phyloP scores from a whole-genome alignment of 2,888 invertebrate species.

The Hirtodrosophila alboralis region DNA sequence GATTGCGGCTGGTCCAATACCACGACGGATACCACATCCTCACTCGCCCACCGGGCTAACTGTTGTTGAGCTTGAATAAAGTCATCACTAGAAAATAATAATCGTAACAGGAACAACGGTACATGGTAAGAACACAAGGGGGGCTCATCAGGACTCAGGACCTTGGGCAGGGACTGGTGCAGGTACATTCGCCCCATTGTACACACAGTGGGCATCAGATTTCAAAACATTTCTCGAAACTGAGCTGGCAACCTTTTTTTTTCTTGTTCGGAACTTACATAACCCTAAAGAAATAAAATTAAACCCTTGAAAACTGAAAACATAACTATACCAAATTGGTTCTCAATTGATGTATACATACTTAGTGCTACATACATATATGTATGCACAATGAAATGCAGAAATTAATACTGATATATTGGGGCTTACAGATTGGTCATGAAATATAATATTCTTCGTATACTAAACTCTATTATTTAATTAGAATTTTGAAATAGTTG shows the following conservation, averaged over 20 bases:
- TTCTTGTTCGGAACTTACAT: too few relatives aligned
- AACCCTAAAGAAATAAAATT: too few relatives aligned
- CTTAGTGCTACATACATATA: too few relatives aligned
- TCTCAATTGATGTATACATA: too few relatives aligned
- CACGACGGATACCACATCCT: slow-evolving; percentile 89
- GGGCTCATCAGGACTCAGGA: slow-evolving; percentile 54
- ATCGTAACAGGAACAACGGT: slow-evolving; percentile 90
- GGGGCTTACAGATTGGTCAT: too few relatives aligned
- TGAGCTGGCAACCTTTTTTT: slow-evolving; percentile 7
- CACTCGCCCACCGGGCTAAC: slow-evolving; percentile 97
- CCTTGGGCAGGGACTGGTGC: slow-evolving; percentile 31
- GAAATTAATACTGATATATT: too few relatives aligned
- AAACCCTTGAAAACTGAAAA: too few relatives aligned
- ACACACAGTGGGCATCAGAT: slow-evolving; percentile 28
- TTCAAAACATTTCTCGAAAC: slow-evolving; percentile 2
- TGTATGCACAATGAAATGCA: too few relatives aligned
- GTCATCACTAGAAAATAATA: slow-evolving; percentile 97
- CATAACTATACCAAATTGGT: too few relatives aligned
- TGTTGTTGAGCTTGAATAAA: slow-evolving; percentile 98
- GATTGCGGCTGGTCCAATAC: slow-evolving; percentile 84
- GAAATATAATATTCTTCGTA: too few relatives aligned
- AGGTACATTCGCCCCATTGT: slow-evolving; percentile 15
- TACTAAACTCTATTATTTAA: too few relatives aligned
- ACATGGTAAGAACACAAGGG: slow-evolving; percentile 84
- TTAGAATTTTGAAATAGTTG: too few relatives aligned